A percentile compares a stretch with the other conserved stretches of the same genome.
These are phyloP conservation scores for Phytoseiulus persimilis DNA, from an alignment of 2,888 invertebrate species.

Conservation along the genomic window DNA sequence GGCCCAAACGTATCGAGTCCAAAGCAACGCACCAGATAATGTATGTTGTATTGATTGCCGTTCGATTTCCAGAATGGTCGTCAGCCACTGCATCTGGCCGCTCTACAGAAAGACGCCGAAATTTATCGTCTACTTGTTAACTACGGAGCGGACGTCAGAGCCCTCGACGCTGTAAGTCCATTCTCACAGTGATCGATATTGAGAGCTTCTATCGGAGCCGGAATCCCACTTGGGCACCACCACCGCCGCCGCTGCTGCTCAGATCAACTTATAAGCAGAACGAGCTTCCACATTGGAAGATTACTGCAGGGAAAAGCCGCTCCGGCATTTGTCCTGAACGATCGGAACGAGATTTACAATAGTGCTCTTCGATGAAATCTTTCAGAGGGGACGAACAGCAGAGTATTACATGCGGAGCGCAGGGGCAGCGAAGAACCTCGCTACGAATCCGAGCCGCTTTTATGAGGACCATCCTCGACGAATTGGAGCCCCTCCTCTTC, in stretches of 20 bases:
- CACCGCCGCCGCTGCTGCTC: too few species aligned
- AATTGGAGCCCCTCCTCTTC: background rate
- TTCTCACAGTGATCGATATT: background rate
- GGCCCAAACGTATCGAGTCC: background rate
- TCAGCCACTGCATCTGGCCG: conserved; percentile 45
- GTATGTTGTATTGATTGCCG: background rate
- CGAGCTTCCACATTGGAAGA: too few species aligned
- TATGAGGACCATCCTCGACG: conserved; percentile 30
- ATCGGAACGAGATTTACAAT: background rate
- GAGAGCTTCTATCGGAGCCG: background rate
- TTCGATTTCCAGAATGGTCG: conserved; percentile 43
- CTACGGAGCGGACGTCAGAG: conserved; percentile 45
- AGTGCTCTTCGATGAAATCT: background rate
- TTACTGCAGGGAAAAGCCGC: too few species aligned
- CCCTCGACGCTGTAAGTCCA: conserved; percentile 43
- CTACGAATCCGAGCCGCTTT: conserved; percentile 24
- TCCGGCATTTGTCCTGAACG: background rate
- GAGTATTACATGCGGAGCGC: conserved; percentile 44
- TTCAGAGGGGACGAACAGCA: conserved; percentile 45
- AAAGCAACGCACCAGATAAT: background rate
- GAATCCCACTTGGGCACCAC: too few species aligned
- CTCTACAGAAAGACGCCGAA: conserved; percentile 44
- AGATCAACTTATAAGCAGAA: too few species aligned
- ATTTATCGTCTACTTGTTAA: conserved; percentile 44
- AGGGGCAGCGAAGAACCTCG: conserved; percentile 10